Conservation (phyloP, 2,797 vertebrate genomes). For the Fratercula arctica region DNA sequence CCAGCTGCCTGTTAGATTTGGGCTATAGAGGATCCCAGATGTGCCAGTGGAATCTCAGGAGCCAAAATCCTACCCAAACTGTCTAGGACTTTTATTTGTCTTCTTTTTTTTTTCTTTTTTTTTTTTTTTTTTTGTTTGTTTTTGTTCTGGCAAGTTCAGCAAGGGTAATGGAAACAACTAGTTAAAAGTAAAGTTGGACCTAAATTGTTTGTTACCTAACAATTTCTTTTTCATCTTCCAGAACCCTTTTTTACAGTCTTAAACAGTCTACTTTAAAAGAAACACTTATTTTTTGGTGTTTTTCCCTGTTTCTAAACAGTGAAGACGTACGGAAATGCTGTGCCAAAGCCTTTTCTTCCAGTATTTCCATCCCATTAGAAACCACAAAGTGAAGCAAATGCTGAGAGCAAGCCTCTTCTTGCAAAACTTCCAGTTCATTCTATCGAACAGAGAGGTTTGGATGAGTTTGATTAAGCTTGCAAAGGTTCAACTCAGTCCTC, state of each 20-base stretch:
- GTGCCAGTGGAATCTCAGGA: neutral
- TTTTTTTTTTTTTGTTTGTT: no score
- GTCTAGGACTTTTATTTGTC: neutral
- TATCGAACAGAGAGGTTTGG: conserved; percentile 1
- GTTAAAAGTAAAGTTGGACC: neutral
- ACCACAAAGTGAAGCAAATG: conserved; percentile 21
- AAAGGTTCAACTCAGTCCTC: conserved; percentile 23
- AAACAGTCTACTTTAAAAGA: neutral
- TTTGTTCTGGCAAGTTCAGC: neutral
- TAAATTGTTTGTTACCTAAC: neutral
- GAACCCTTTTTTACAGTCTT: neutral
- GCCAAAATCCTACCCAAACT: neutral
- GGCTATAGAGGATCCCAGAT: neutral
- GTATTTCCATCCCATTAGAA: conserved; percentile 44
- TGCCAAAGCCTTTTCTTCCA: conserved; percentile 41
- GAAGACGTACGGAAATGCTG: neutral
- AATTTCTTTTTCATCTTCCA: neutral
- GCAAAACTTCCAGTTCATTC: conserved; percentile 25
- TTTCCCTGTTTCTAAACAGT: neutral
- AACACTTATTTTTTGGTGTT: neutral
- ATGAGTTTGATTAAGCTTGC: conserved; percentile 40
- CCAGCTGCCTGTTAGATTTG: neutral
- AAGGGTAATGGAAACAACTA: neutral
- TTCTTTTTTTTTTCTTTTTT: neutral
- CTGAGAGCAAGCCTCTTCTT: conserved; percentile 26